A percentile compares a stretch with the other conserved stretches of the same genome.
phyloP scores from a whole-genome alignment of 2,888 invertebrate species.

The Cosmia trapezina region DNA sequence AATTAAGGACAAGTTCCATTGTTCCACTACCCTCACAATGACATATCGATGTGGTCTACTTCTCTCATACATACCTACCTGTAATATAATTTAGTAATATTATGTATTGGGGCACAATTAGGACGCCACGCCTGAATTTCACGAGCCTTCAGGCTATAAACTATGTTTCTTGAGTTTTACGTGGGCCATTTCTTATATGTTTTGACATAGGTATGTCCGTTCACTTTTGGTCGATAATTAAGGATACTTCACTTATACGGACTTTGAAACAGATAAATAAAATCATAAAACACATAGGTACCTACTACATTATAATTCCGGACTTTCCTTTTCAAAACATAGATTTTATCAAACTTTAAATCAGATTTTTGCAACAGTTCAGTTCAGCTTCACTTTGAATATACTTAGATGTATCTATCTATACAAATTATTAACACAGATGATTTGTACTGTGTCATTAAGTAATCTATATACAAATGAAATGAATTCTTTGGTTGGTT shows the following conservation, averaged over 20 bases:
- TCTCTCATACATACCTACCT: not conserved
- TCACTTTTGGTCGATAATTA: not conserved
- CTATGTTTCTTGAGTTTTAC: slow-evolving; percentile 6
- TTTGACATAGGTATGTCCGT: slow-evolving; percentile 1
- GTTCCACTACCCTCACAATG: not conserved
- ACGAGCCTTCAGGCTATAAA: slow-evolving; percentile 20
- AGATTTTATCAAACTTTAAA: not conserved
- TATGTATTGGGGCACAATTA: slow-evolving; percentile 11
- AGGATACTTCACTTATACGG: not conserved
- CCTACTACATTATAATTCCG: not conserved
- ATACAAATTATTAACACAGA: too few relatives aligned
- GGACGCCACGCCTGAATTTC: slow-evolving; percentile 24
- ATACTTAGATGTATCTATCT: too few relatives aligned
- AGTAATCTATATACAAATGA: too few relatives aligned
- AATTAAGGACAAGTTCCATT: not conserved
- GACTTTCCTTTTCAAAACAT: not conserved
- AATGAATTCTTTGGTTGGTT: too few relatives aligned
- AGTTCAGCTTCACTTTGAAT: too few relatives aligned
- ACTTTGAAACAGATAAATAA: not conserved
- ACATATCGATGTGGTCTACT: slow-evolving; percentile 14
- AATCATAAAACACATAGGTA: too few relatives aligned
- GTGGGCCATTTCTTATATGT: slow-evolving; percentile 18
- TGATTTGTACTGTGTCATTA: too few relatives aligned
- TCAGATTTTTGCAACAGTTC: not conserved
- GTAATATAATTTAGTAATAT: slow-evolving; percentile 17